These are phyloP conservation scores for Octomys mimax DNA, from an alignment of 2,797 vertebrate genomes.

Conservation along the genomic window DNA sequence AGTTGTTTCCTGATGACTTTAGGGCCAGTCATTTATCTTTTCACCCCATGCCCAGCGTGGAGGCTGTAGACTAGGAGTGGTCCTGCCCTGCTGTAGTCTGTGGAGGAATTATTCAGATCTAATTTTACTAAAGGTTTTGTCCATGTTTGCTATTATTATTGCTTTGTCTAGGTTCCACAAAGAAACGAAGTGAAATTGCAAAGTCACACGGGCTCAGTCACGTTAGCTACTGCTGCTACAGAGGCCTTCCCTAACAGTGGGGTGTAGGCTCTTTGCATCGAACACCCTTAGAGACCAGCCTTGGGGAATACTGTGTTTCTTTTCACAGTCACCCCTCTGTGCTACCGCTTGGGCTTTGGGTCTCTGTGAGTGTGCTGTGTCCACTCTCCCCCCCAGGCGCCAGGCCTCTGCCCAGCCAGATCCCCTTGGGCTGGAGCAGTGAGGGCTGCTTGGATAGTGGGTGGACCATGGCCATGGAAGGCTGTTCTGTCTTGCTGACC, in stretches of 20 bases:
- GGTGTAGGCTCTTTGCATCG: neutral
- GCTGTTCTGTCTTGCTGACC: neutral
- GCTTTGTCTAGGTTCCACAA: constrained; percentile 19
- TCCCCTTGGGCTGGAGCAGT: neutral
- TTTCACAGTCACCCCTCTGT: accelerated
- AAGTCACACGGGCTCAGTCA: neutral
- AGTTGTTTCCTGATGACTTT: neutral
- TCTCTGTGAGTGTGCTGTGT: neutral
- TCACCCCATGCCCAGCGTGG: too few relatives aligned
- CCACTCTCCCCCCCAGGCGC: accelerated
- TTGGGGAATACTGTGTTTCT: too few relatives aligned
- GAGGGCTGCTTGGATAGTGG: accelerated
- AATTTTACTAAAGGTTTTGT: neutral
- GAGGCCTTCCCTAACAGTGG: neutral
- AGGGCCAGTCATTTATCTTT: neutral
- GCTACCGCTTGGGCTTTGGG: accelerated
- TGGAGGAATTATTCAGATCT: neutral
- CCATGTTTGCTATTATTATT: neutral
- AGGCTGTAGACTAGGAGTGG: neutral
- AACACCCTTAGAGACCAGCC: neutral
- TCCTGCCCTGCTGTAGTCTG: neutral
- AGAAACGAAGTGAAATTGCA: neutral
- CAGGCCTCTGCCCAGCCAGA: neutral
- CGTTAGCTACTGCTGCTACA: neutral
- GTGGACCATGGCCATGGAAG: accelerated